Evolutionary conservation across 2,113 vertebrate species (phyloP), one percentile per base, ranked within the genome.

Genomic region (Boleophthalmus pectinirostris): DNA sequence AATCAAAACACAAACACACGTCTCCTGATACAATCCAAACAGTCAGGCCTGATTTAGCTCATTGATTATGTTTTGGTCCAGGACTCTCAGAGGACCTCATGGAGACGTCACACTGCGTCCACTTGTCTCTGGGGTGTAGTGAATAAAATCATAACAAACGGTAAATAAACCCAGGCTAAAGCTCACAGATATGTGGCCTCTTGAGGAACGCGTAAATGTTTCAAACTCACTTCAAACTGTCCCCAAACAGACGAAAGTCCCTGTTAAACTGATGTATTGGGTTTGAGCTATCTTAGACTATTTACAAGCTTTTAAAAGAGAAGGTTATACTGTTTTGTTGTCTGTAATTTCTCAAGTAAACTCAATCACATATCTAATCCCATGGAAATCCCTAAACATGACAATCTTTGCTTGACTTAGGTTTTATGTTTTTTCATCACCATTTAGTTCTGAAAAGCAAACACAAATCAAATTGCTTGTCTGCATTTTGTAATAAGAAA

Each of bases 211-310:
- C 75, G 63, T 84, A 80, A 84, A 86, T 78, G 77, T 88, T 86
- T 85, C 77, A 70, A 82, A 81, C 69, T 21, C 45, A 73, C 76
- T 71, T 82, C 61, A 84, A 45, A 66, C 56, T 25, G 75, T 23
- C 63, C 68, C 77, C 72, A 83, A 87, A 87, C 75, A 87, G 81
- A 85, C 85, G 86, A 85, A 4, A 86, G 81, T 38, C 49, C 83
- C 77, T 88, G 85, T 88, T 85, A 85, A 69, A 64, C 65, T 75
- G 83, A 87, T 82, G 20, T 78, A 71, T 47, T 65, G 20, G 74
- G 78, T 81, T 81, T 84, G 67, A 69, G 72, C 67, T 76, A 63
- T 81, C 75, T 81, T 6, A 58, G 23, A 56, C 2, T 14, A 58
- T 58, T 1, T 3, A 21, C 23, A 57, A 12, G 16, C 16, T 16